Evolutionary conservation across 2,888 invertebrate genomes (phyloP).

Genomic region (Heteromurus nitidus): DNA sequence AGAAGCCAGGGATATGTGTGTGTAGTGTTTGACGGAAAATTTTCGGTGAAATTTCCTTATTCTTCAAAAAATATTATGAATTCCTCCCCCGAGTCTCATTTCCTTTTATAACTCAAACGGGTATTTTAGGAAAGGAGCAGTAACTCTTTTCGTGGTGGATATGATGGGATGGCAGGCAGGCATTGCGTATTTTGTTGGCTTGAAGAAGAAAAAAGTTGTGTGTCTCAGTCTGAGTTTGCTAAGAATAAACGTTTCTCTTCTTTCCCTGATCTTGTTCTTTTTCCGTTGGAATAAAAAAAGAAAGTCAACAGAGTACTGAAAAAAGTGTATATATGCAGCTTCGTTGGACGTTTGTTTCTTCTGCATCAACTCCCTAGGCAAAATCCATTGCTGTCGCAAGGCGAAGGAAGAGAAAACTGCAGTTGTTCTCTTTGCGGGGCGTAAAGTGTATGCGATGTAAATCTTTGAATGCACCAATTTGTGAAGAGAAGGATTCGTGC

Average conservation of each 20-base stretch:
- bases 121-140: conserved; percentile 43
- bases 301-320: conserved; percentile 16
- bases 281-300: conserved; percentile 4
- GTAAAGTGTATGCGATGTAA: background rate
- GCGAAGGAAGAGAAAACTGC: background rate
- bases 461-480: conserved; percentile 5
- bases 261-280: background rate
- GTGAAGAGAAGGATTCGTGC: background rate
- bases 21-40: conserved; percentile 35
- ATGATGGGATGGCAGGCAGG: conserved; percentile 22
- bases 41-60: conserved; percentile 50
- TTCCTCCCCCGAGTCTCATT: conserved; percentile 67
- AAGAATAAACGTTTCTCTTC: background rate
- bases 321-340: conserved; percentile 2
- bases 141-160: conserved; percentile 40
- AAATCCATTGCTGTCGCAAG: conserved; percentile 8
- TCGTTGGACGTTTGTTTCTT: background rate
- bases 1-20: background rate
- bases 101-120: conserved; percentile 63
- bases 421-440: background rate
- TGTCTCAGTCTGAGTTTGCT: no score
- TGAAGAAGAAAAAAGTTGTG: background rate
- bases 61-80: conserved; percentile 63
- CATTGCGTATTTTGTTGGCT: background rate
- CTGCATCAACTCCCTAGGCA: conserved; percentile 1